Evolutionary conservation across 1,140 invertebrate genomes (phyloP).

Genomic region (Bombus confusus): DNA sequence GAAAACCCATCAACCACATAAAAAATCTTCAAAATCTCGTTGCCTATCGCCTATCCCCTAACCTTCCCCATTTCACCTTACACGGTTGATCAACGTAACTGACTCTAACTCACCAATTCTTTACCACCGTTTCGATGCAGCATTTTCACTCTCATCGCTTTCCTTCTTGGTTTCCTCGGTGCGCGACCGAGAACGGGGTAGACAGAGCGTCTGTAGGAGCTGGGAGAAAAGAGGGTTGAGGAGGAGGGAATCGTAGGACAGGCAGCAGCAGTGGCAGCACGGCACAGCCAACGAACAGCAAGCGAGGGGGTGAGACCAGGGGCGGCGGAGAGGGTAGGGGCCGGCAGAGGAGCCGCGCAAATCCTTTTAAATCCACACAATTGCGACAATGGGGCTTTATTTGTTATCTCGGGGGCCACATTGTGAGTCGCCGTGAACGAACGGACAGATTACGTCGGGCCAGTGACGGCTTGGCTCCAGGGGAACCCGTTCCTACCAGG

Average conservation of each 20-base stretch:
- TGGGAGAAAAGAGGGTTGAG: conserved; percentile 8
- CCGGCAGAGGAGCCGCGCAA: conserved; percentile 72
- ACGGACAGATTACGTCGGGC: conserved; percentile 82
- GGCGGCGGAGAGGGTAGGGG: conserved; percentile 39
- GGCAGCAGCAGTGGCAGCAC: conserved; percentile 53
- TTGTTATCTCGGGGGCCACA: conserved; percentile 83
- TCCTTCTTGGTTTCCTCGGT: not conserved
- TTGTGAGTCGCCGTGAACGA: conserved; percentile 82
- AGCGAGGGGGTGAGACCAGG: conserved; percentile 16
- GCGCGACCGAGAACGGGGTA: not conserved
- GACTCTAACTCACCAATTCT: not conserved
- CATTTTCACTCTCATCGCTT: conserved; percentile 5
- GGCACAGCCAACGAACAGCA: conserved; percentile 41
- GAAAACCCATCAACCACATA: not conserved
- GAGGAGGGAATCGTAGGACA: conserved; percentile 53
- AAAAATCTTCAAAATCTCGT: not conserved
- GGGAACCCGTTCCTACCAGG: conserved; percentile 71
- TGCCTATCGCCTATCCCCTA: not conserved
- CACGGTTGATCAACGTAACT: not conserved
- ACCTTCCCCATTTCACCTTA: not conserved
- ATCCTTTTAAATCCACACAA: conserved; percentile 84
- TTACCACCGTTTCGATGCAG: not conserved
- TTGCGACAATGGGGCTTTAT: conserved; percentile 83
- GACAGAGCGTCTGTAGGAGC: conserved; percentile 7
- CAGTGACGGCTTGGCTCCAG: conserved; percentile 78